Conservation (phyloP, 2,888 invertebrate genomes). For the Aphodius sticticus region DNA sequence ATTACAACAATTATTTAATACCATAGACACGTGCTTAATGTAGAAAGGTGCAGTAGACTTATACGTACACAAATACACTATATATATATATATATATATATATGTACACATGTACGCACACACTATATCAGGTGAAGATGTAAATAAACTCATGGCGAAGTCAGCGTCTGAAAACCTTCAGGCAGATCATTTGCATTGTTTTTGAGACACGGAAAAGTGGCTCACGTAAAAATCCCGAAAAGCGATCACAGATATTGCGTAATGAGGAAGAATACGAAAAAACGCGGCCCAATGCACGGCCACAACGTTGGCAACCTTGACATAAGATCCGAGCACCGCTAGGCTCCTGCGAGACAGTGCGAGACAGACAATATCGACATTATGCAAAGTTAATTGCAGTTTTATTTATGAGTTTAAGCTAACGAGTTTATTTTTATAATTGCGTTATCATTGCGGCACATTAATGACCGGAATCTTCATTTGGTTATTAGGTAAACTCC, state of each 20-base stretch:
- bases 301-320: conserved; percentile 10
- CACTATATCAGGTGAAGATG: conserved; percentile 26
- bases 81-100: not conserved
- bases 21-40: conserved; percentile 33
- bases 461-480: not conserved
- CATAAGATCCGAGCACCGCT: conserved; percentile 7
- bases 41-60: conserved; percentile 16
- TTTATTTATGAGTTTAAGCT: conserved; percentile 32
- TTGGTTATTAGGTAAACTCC: not conserved
- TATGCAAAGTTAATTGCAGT: conserved; percentile 33
- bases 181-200: not conserved
- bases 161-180: not conserved
- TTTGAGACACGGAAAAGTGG: not conserved
- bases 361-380: not conserved
- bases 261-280: conserved; percentile 6
- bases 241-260: not conserved
- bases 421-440: not conserved
- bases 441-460: not conserved
- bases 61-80: not conserved
- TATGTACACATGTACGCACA: not conserved
- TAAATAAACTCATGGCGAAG: conserved; percentile 16
- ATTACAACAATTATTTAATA: conserved; percentile 38
- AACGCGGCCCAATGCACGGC: not conserved
- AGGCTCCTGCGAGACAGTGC: not conserved
- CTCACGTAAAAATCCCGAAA: not conserved